Percentiles rank a stretch among this genome's conserved stretches.
Evolutionary conservation across 2,888 invertebrate species (phyloP).

Genomic region (Patella caerulea): DNA sequence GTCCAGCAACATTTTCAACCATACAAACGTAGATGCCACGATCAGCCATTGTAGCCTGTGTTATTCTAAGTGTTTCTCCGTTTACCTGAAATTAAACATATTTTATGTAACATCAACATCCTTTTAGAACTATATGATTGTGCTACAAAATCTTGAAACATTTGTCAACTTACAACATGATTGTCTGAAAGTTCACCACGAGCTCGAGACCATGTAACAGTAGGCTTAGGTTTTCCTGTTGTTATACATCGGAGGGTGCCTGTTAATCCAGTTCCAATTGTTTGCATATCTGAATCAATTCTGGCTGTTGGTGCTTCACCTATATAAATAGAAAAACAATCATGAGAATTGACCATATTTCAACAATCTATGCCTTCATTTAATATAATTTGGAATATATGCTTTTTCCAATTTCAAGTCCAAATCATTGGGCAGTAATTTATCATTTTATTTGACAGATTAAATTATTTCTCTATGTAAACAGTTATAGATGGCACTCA

Average conservation of each 20-base stretch:
- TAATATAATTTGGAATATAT: too few relatives aligned
- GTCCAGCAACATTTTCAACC: constrained; percentile 78
- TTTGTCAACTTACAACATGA: constrained; percentile 70
- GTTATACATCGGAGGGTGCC: constrained; percentile 84
- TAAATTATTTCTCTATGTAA: too few relatives aligned
- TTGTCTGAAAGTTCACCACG: constrained; percentile 76
- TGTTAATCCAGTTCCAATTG: constrained; percentile 78
- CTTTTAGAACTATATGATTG: too few relatives aligned
- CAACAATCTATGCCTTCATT: too few relatives aligned
- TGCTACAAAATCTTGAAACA: neutral
- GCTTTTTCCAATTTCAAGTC: too few relatives aligned
- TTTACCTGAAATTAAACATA: constrained; percentile 45
- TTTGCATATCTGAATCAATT: constrained; percentile 78
- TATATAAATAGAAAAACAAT: constrained; percentile 25
- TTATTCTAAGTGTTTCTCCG: constrained; percentile 63
- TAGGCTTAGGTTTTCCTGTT: constrained; percentile 82
- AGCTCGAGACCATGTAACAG: constrained; percentile 86
- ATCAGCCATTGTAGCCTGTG: constrained; percentile 75
- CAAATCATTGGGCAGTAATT: too few relatives aligned
- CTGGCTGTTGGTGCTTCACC: constrained; percentile 73
- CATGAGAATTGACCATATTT: neutral
- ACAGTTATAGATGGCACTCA: too few relatives aligned
- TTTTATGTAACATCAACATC: too few relatives aligned
- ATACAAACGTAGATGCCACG: constrained; percentile 88
- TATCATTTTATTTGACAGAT: too few relatives aligned